Evolutionary conservation across 1,140 invertebrate genomes (phyloP).

Genomic region (Drosophila sp.): DNA sequence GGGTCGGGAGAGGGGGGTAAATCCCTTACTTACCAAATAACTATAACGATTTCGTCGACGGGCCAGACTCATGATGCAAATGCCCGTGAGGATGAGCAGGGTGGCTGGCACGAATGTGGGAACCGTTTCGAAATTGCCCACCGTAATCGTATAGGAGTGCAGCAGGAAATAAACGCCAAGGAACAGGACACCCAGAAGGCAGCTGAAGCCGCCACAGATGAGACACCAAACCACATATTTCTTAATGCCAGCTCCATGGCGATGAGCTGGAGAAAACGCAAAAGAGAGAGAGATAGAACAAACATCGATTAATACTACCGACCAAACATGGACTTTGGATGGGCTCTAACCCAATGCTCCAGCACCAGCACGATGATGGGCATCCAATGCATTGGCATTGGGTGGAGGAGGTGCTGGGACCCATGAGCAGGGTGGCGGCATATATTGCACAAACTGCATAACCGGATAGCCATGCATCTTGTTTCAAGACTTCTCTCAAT

Average conservation of each 20-base stretch:
- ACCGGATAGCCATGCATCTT: slow-evolving; percentile 85
- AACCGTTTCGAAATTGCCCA: slow-evolving; percentile 93
- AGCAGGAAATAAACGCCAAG: slow-evolving; percentile 90
- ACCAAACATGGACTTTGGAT: neutral
- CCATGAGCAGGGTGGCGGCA: slow-evolving; percentile 83
- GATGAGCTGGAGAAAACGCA: slow-evolving; percentile 49
- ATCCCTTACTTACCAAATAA: slow-evolving; percentile 88
- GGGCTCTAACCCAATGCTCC: slow-evolving; percentile 41
- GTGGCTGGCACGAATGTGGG: slow-evolving; percentile 92
- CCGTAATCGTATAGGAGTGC: slow-evolving; percentile 90
- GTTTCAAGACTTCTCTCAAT: slow-evolving; percentile 31
- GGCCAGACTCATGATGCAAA: slow-evolving; percentile 93
- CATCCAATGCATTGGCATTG: slow-evolving; percentile 46
- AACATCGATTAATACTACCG: neutral
- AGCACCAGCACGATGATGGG: slow-evolving; percentile 53
- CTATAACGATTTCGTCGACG: slow-evolving; percentile 92
- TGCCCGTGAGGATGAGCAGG: slow-evolving; percentile 92
- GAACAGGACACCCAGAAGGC: slow-evolving; percentile 89
- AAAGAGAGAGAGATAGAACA: neutral
- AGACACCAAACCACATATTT: slow-evolving; percentile 92
- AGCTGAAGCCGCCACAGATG: slow-evolving; percentile 88
- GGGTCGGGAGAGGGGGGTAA: neutral
- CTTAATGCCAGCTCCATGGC: slow-evolving; percentile 83
- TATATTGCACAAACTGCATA: slow-evolving; percentile 86
- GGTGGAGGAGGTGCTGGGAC: slow-evolving; percentile 78